Evolutionary conservation across 2,888 invertebrate genomes (phyloP).

Genomic region (Pantelozetes paolii): DNA sequence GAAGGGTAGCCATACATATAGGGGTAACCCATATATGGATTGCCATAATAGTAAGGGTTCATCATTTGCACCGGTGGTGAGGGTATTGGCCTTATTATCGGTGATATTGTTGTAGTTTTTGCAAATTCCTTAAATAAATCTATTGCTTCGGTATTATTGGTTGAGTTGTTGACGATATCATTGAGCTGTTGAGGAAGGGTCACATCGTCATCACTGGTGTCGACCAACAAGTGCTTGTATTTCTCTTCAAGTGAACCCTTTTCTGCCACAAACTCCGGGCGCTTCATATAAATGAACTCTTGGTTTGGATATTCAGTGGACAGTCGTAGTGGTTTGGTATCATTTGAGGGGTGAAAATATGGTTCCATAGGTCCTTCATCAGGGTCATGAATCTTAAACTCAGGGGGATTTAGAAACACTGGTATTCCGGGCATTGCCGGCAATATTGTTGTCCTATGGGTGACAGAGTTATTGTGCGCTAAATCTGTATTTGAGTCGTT

Average conservation of each 20-base stretch:
- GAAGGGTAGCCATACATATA: too few relatives aligned
- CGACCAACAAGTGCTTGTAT: neutral
- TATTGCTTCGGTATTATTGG: neutral
- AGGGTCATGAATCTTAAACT: neutral
- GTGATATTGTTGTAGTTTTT: too few relatives aligned
- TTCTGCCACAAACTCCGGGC: neutral
- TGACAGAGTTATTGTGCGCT: neutral
- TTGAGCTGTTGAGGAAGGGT: neutral
- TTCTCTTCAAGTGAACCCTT: conserved; percentile 18
- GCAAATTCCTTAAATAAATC: too few relatives aligned
- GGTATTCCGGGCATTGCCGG: conserved; percentile 18
- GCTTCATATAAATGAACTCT: neutral
- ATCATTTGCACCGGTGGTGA: neutral
- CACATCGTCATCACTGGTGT: neutral
- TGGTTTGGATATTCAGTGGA: neutral
- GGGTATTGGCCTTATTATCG: too few relatives aligned
- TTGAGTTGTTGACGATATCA: neutral
- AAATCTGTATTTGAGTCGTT: too few relatives aligned
- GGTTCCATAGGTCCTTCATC: conserved; percentile 10
- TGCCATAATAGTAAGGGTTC: too few relatives aligned
- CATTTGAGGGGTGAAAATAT: neutral
- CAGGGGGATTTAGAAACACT: neutral
- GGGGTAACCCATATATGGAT: too few relatives aligned
- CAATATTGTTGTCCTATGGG: neutral
- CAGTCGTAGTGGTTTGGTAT: neutral